A percentile compares a stretch with the other conserved stretches of the same genome.
These are phyloP conservation scores for Parochlus steinenii DNA, from an alignment of 2,888 invertebrate species.

Conservation along the genomic window DNA sequence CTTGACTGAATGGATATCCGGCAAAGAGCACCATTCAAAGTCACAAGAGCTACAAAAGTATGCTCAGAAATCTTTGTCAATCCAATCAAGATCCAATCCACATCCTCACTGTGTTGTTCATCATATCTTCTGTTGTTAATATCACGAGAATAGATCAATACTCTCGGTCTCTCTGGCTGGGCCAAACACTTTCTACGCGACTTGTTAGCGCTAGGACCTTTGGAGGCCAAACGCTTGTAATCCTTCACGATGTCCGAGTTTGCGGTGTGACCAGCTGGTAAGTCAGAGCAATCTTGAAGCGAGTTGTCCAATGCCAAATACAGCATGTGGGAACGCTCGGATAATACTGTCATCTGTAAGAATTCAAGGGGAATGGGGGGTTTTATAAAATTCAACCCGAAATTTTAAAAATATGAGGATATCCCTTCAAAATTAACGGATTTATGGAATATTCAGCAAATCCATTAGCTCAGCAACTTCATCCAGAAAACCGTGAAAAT, in stretches of 20 bases:
- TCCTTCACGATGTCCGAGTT: slow-evolving; percentile 64
- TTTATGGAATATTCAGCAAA: too few species aligned
- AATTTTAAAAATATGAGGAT: too few species aligned
- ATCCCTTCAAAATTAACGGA: too few species aligned
- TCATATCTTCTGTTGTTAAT: slow-evolving; percentile 29
- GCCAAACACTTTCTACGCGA: slow-evolving; percentile 30
- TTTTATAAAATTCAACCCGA: neutral
- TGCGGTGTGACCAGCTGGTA: slow-evolving; percentile 39
- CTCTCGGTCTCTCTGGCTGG: slow-evolving; percentile 43
- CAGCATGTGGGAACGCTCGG: slow-evolving; percentile 17
- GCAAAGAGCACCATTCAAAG: slow-evolving; percentile 41
- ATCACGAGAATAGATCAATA: slow-evolving; percentile 40
- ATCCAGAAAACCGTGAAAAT: too few species aligned
- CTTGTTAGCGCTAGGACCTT: slow-evolving; percentile 16
- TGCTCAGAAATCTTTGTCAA: slow-evolving; percentile 39
- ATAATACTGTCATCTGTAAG: slow-evolving; percentile 14
- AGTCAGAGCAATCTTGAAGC: slow-evolving; percentile 61
- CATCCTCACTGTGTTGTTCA: slow-evolving; percentile 21
- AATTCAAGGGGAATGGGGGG: neutral
- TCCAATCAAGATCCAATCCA: slow-evolving; percentile 46
- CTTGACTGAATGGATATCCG: slow-evolving; percentile 43
- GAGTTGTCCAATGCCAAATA: slow-evolving; percentile 46
- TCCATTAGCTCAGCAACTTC: too few species aligned
- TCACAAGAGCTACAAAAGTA: slow-evolving; percentile 44
- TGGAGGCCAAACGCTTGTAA: slow-evolving; percentile 42